Evolutionary conservation across 2,797 vertebrate genomes (phyloP).

Genomic region (Dromococcyx pavoninus): DNA sequence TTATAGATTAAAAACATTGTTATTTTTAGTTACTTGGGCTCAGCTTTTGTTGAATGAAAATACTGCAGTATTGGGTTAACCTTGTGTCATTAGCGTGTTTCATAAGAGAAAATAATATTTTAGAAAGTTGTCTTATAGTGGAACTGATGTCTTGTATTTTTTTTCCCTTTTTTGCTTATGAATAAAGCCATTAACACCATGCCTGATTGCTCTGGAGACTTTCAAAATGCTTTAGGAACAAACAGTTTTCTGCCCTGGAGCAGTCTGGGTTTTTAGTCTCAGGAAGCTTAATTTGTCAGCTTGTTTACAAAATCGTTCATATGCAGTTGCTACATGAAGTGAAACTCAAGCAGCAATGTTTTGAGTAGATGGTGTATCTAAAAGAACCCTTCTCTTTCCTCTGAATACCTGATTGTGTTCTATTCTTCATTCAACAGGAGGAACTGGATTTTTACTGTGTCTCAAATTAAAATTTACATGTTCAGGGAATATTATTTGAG

Average conservation of each 20-base stretch:
- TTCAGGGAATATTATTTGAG: background rate
- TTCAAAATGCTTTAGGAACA: background rate
- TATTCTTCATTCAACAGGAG: background rate
- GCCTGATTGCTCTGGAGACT: background rate
- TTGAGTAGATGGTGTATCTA: background rate
- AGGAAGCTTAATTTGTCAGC: background rate
- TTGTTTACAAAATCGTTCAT: background rate
- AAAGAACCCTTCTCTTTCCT: background rate
- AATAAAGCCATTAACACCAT: background rate
- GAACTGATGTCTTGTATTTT: background rate
- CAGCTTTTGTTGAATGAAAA: background rate
- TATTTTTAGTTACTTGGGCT: background rate
- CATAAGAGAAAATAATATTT: background rate
- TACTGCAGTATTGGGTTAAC: background rate
- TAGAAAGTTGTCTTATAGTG: background rate
- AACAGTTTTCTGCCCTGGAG: background rate
- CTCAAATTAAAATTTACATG: background rate
- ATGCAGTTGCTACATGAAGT: background rate
- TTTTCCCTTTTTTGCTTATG: background rate
- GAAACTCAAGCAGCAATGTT: background rate
- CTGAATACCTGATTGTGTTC: background rate
- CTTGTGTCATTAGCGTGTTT: background rate
- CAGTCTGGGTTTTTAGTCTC: background rate
- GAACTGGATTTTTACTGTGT: background rate
- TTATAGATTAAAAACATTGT: background rate